Conservation (phyloP, 1,140 invertebrate genomes). For the Bathynomus jamesi region DNA sequence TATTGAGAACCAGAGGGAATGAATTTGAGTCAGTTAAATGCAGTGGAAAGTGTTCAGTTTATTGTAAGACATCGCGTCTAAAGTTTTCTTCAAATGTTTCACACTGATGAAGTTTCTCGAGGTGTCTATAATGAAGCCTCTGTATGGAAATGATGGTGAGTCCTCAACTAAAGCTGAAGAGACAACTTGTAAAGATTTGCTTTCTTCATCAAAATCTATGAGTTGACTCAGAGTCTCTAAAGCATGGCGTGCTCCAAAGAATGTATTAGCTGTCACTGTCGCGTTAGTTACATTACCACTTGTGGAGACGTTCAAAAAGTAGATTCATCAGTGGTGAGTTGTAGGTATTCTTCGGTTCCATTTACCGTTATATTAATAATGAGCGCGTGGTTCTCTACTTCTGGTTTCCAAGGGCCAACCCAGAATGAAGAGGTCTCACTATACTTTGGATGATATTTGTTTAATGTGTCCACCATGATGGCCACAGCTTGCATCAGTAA, state of each 20-base stretch:
- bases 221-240: constrained; percentile 70
- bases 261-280: constrained; percentile 54
- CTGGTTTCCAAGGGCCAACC: not conserved
- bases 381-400: not conserved
- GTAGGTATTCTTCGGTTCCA: not conserved
- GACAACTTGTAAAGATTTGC: constrained; percentile 21
- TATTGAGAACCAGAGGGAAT: constrained; percentile 64
- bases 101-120: constrained; percentile 51
- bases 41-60: constrained; percentile 80
- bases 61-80: constrained; percentile 68
- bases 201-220: constrained; percentile 43
- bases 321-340: constrained; percentile 7
- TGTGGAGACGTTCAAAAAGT: not conserved
- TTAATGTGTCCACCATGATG: not conserved
- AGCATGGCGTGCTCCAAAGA: constrained; percentile 65
- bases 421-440: not conserved
- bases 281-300: constrained; percentile 39
- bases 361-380: not conserved
- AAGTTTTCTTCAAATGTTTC: constrained; percentile 58
- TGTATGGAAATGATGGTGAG: constrained; percentile 18
- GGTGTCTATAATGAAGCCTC: constrained; percentile 31
- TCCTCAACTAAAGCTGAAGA: constrained; percentile 2
- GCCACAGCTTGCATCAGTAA: not conserved
- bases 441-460: not conserved
- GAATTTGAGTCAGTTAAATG: constrained; percentile 80